phyloP scores from a whole-genome alignment of 2,888 invertebrate species.

The Notodonta ziczac region DNA sequence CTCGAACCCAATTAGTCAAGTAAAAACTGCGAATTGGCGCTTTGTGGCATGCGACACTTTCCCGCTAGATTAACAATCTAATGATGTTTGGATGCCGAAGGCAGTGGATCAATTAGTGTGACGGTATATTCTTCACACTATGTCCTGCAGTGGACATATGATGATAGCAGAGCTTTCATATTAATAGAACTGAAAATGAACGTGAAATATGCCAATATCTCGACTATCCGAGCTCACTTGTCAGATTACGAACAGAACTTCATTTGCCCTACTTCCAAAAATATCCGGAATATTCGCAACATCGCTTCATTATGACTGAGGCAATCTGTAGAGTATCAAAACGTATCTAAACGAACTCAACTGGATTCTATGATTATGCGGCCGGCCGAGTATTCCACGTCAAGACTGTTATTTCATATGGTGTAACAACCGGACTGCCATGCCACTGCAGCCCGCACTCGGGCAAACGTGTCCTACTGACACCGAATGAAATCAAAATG shows the following conservation, averaged over 20 bases:
- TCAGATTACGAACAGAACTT: constrained; percentile 49
- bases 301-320: constrained; percentile 42
- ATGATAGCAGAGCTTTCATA: no score
- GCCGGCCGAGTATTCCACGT: constrained; percentile 36
- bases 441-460: constrained; percentile 53
- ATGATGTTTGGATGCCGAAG: neutral
- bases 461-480: constrained; percentile 71
- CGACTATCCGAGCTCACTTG: constrained; percentile 6
- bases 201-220: constrained; percentile 1
- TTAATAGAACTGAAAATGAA: neutral
- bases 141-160: no score
- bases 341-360: constrained; percentile 21
- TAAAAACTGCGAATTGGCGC: no score
- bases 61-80: no score
- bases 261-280: constrained; percentile 55
- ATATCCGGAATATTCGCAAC: constrained; percentile 43
- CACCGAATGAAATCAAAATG: constrained; percentile 74
- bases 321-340: constrained; percentile 51
- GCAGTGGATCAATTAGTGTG: neutral
- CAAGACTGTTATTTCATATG: constrained; percentile 56
- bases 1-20: no score
- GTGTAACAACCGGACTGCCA: constrained; percentile 45
- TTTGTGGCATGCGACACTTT: no score
- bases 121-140: no score
- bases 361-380: constrained; percentile 20